Conservation (phyloP, 2,797 vertebrate species). For the Melopsittacus undulatus region DNA sequence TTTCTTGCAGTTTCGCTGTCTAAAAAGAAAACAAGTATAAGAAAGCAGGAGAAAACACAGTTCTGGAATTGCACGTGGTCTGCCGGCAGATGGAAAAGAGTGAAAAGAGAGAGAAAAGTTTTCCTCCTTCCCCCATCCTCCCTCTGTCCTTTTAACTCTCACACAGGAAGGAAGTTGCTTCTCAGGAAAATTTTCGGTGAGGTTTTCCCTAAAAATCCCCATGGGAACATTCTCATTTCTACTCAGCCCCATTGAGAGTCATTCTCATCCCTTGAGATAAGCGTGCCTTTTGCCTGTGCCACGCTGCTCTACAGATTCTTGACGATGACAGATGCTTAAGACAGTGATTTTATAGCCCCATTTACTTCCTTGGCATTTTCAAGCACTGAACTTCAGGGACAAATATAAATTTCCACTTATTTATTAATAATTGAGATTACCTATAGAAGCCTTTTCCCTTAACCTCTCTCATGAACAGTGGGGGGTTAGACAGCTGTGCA, state of each 20-base stretch:
- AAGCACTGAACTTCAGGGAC: conserved; percentile 18
- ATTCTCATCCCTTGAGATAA: background rate
- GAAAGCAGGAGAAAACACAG: background rate
- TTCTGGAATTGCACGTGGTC: background rate
- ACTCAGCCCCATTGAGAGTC: background rate
- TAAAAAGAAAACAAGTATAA: background rate
- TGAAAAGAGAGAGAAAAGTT: background rate
- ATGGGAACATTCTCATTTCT: background rate
- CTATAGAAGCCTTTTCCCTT: background rate
- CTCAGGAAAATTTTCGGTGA: background rate
- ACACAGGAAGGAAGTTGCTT: background rate
- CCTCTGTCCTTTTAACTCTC: background rate
- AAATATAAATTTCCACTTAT: conserved; percentile 51
- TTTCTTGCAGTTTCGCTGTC: background rate
- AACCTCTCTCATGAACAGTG: background rate
- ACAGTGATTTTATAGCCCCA: conserved; percentile 44
- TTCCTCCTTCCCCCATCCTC: background rate
- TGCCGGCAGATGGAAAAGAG: background rate
- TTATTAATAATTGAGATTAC: conserved; percentile 45
- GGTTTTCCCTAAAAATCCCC: conserved; percentile 20
- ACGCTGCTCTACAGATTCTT: background rate
- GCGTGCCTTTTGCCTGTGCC: background rate
- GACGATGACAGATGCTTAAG: conserved; percentile 35
- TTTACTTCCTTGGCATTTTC: conserved; percentile 59
- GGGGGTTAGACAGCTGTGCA: background rate